Conservation (phyloP, 1,140 invertebrate species). For the Bilobella aurantiaca region DNA sequence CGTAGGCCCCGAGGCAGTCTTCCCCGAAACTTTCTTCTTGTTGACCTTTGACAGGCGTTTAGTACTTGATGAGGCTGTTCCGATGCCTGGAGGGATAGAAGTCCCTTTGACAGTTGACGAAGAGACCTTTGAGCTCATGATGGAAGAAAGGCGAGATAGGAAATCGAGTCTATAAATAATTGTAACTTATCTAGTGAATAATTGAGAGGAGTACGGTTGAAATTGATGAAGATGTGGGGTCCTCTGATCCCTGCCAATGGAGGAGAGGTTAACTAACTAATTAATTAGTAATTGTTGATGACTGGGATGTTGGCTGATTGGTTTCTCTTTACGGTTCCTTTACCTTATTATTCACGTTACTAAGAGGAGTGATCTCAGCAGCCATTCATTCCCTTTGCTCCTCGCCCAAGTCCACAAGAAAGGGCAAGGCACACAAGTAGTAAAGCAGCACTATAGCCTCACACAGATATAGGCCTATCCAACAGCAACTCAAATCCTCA, state of each 20-base stretch:
- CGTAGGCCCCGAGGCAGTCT: constrained; percentile 8
- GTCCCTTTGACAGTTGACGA: constrained; percentile 13
- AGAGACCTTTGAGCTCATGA: constrained; percentile 29
- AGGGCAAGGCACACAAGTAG: no score
- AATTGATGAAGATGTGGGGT: not conserved
- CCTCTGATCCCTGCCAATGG: not conserved
- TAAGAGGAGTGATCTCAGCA: not conserved
- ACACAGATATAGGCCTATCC: no score
- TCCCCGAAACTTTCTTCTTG: constrained; percentile 12
- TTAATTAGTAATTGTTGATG: not conserved
- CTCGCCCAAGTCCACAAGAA: not conserved
- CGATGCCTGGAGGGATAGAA: not conserved
- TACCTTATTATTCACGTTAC: not conserved
- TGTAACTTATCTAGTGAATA: no score
- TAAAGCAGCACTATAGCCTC: no score
- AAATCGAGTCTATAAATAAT: constrained; percentile 2
- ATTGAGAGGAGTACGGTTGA: not conserved
- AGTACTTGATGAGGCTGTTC: not conserved
- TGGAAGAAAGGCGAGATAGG: constrained; percentile 15
- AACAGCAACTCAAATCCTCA: no score
- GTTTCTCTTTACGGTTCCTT: not conserved
- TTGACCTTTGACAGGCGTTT: constrained; percentile 1
- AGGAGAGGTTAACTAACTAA: not conserved
- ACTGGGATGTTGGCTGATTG: not conserved
- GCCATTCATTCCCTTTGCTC: constrained; percentile 10